These are phyloP conservation scores for Spea hammondii DNA, from an alignment of 2,797 vertebrate species.

Conservation along the genomic window DNA sequence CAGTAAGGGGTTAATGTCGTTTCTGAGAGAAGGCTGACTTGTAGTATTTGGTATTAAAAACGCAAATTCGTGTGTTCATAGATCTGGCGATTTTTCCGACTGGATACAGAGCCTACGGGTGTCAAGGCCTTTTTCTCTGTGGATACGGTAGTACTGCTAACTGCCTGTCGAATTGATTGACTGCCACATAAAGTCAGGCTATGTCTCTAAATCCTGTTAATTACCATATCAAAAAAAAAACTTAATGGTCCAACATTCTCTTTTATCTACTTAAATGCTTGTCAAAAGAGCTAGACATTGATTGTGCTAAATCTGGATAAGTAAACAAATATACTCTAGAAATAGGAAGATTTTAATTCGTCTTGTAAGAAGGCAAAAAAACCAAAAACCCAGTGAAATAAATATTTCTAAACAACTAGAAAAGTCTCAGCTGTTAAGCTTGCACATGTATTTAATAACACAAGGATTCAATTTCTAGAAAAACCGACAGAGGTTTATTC, in stretches of 20 bases:
- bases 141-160: neutral
- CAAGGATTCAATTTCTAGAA: neutral
- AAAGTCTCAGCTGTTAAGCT: neutral
- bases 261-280: slow-evolving; percentile 50
- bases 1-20: too few species aligned
- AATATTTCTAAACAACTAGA: neutral
- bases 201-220: slow-evolving; percentile 35
- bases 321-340: slow-evolving; percentile 15
- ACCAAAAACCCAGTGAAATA: neutral
- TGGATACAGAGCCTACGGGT: too few species aligned
- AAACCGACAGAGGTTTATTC: too few species aligned
- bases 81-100: too few species aligned
- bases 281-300: slow-evolving; percentile 23
- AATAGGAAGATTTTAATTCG: slow-evolving; percentile 33
- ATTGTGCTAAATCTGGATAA: slow-evolving; percentile 11
- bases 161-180: slow-evolving; percentile 12
- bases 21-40: too few species aligned
- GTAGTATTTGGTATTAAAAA: too few species aligned
- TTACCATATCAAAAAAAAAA: slow-evolving; percentile 4
- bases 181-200: neutral
- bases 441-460: too few species aligned
- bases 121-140: neutral
- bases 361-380: neutral
- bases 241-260: slow-evolving; percentile 49
- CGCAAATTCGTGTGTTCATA: too few species aligned